A percentile compares a stretch with the other conserved stretches of the same genome.
Evolutionary conservation across 2,888 invertebrate genomes (phyloP).

Genomic region (Petrolisthes manimaculis): DNA sequence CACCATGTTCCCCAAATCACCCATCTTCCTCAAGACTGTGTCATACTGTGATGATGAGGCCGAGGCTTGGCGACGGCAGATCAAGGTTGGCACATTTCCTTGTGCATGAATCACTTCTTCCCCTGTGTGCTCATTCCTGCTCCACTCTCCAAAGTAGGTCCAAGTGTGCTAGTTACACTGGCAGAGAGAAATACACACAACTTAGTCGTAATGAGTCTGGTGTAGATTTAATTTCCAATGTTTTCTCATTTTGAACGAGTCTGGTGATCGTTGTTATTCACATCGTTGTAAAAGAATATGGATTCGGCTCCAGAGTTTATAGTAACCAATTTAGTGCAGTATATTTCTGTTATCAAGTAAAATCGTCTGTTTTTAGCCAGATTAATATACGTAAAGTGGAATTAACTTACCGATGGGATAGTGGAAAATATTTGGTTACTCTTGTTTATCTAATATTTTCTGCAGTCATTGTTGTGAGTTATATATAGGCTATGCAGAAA

Average conservation of each 20-base stretch:
- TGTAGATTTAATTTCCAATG: no score
- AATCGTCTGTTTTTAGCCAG: not conserved
- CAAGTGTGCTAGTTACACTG: not conserved
- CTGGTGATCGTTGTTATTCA: no score
- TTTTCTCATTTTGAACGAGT: no score
- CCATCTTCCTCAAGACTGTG: constrained; percentile 77
- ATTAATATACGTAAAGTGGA: no score
- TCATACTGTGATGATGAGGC: constrained; percentile 75
- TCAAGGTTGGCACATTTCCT: constrained; percentile 67
- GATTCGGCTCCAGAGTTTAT: no score
- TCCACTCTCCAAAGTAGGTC: not conserved
- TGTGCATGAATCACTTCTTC: not conserved
- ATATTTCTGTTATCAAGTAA: not conserved
- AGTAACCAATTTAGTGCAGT: no score
- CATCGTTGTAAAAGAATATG: no score
- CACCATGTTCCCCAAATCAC: constrained; percentile 77
- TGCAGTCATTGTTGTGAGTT: no score
- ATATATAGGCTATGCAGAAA: no score
- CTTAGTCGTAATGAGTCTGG: not conserved
- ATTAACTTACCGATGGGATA: no score
- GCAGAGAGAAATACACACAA: not conserved
- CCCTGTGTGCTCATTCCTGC: not conserved
- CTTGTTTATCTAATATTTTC: no score
- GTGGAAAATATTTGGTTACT: no score
- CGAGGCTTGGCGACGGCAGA: constrained; percentile 70